Conservation (phyloP, 2,113 vertebrate species). For the Acanthisitta chloris region DNA sequence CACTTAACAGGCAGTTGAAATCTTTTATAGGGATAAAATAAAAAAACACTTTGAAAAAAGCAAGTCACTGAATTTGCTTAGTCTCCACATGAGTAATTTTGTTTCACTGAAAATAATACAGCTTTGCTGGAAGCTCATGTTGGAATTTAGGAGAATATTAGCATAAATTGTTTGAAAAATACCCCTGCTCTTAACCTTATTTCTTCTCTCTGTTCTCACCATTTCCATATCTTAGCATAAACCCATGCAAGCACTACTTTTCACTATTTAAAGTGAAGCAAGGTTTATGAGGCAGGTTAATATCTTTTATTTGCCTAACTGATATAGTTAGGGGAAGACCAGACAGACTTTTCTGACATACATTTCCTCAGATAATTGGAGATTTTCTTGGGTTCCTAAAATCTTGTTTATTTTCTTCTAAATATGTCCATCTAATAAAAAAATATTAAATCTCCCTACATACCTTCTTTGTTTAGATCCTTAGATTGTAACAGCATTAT, state of each 20-base stretch:
- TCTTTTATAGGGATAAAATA: background rate
- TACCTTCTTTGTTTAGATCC: background rate
- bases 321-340: background rate
- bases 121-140: constrained; percentile 5
- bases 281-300: background rate
- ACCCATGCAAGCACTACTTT: background rate
- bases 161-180: constrained; percentile 22
- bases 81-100: constrained; percentile 29
- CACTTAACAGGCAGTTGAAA: background rate
- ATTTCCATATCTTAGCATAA: background rate
- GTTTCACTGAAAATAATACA: constrained; percentile 19
- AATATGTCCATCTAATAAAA: background rate
- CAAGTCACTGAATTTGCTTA: background rate
- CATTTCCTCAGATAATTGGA: background rate
- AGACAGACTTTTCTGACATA: background rate
- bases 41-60: background rate
- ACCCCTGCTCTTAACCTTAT: constrained; percentile 12
- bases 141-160: constrained; percentile 16
- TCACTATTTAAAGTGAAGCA: constrained; percentile 1
- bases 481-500: background rate
- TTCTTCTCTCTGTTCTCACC: background rate
- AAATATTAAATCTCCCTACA: background rate
- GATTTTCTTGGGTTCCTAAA: background rate
- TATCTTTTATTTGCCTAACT: background rate
- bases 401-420: background rate